Evolutionary conservation across 2,797 vertebrate genomes (phyloP).

Genomic region (Taeniopygia guttata): DNA sequence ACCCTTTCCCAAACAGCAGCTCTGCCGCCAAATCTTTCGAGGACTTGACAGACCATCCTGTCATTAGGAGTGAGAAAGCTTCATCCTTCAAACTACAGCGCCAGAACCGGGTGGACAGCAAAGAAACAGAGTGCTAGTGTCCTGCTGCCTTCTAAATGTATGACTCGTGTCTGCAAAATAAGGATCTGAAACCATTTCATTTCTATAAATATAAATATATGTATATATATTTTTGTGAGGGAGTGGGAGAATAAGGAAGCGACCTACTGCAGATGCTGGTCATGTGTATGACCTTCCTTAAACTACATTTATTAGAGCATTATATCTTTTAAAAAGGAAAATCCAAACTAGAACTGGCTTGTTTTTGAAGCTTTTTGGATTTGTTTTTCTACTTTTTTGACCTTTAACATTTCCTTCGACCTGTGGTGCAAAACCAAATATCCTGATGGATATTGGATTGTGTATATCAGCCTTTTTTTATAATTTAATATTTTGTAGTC

Average conservation of each 20-base stretch:
- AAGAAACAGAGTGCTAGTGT: conserved; percentile 91
- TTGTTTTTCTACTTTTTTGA: conserved; percentile 40
- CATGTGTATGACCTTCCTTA: conserved; percentile 67
- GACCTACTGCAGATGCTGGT: conserved; percentile 70
- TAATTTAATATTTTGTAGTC: conserved; percentile 58
- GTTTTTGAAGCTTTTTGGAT: conserved; percentile 66
- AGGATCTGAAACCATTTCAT: conserved; percentile 54
- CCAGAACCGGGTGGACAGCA: conserved; percentile 89
- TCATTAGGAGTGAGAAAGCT: conserved; percentile 79
- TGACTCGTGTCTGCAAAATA: background rate
- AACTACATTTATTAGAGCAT: conserved; percentile 10
- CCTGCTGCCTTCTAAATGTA: background rate
- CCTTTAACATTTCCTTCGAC: conserved; percentile 65
- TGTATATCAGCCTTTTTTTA: conserved; percentile 62
- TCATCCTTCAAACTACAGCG: conserved; percentile 84
- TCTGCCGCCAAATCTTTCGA: conserved; percentile 87
- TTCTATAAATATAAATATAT: conserved; percentile 56
- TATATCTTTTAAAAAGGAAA: conserved; percentile 45
- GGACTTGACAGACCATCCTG: conserved; percentile 88
- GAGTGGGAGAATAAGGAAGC: conserved; percentile 49
- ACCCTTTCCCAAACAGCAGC: conserved; percentile 85
- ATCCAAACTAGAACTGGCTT: conserved; percentile 48
- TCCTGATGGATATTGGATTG: conserved; percentile 42
- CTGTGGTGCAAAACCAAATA: conserved; percentile 66
- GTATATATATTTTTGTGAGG: conserved; percentile 60